Percentiles rank a stretch among this genome's conserved stretches.
phyloP scores from a whole-genome alignment of 2,888 invertebrate genomes.

The Dendrolimus houi region DNA sequence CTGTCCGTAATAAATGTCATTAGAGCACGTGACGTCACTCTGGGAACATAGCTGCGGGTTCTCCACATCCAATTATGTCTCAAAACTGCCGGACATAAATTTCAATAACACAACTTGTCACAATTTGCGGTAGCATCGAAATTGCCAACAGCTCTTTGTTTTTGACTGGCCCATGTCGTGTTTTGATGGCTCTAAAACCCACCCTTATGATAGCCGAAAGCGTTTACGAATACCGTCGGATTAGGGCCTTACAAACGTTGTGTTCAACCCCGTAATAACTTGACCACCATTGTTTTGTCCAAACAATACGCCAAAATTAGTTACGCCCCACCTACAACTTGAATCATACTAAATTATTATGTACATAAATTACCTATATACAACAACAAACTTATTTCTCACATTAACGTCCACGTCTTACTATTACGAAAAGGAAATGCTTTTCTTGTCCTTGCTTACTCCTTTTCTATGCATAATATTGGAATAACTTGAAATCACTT shows the following conservation, averaged over 20 bases:
- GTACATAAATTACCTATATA: too few relatives aligned
- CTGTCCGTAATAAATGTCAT: constrained; percentile 66
- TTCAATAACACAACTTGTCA: constrained; percentile 68
- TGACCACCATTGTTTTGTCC: constrained; percentile 11
- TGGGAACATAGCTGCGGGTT: constrained; percentile 48
- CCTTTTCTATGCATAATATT: too few relatives aligned
- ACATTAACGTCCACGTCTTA: too few relatives aligned
- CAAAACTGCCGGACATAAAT: constrained; percentile 67
- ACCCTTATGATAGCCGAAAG: constrained; percentile 17
- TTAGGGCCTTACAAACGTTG: constrained; percentile 22
- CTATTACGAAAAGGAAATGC: too few relatives aligned
- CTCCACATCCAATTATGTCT: constrained; percentile 63
- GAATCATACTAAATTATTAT: too few relatives aligned
- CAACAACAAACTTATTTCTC: too few relatives aligned
- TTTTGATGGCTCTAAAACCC: constrained; percentile 12
- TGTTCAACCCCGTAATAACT: constrained; percentile 19
- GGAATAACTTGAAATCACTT: constrained; percentile 3
- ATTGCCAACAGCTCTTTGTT: constrained; percentile 21
- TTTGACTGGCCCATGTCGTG: constrained; percentile 20
- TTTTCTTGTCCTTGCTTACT: too few relatives aligned
- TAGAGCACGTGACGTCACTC: constrained; percentile 60
- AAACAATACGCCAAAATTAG: constrained; percentile 3
- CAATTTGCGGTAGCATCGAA: constrained; percentile 49
- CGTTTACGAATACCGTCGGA: constrained; percentile 17
- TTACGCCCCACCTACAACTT: too few relatives aligned